Base-by-base conservation (phyloP, 2,113 vertebrate species). In the Terrapene triunguis region DNA sequence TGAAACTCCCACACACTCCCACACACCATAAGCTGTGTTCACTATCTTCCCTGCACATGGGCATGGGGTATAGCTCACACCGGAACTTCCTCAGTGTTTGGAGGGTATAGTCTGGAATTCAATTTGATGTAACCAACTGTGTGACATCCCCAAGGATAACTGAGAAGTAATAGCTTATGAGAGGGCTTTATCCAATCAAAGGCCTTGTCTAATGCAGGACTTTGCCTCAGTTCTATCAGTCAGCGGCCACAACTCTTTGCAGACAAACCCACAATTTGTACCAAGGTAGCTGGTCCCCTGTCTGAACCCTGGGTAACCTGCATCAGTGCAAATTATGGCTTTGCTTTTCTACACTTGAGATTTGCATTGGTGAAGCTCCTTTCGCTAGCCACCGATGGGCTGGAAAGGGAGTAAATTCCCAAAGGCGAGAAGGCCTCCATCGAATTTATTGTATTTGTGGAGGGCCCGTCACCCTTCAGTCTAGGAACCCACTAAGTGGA, bases 341-440 rank as follows among this genome's bases (percentile, higher is more conserved):
- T 97, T 96, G 96, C 90, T 96, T 95, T 94, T 96, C 97, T 97
- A 94, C 92, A 89, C 87, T 96, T 93, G 95, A 95, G 35, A 9
- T 65, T 16, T 69, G 62, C 62, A n/a, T 17, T 69, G 62, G 7
- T 17, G 35, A 14, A 69, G 35, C 62, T 97, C 79, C 89, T 92
- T 72, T 44, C 79, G 42, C 92, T 95, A 94, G 95, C 89, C 92
- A 74, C 81, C 29, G 87, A 88, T 79, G 21, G 90, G 74, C 84
- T 93, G 89, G 80, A 92, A 32, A 78, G 82, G 55, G 87, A 95
- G 87, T 82, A 96, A 89, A 95, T 93, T 94, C 93, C 84, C 85
- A 87, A 95, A 0, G 4, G 94, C n/a, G 62, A 69, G 32, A 10
- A 80, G 89, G 79, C 65, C 95, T 82, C 92, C 88, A 74, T 89